Base-by-base conservation (phyloP, 2,888 invertebrate species). In the Xylophagus ater region DNA sequence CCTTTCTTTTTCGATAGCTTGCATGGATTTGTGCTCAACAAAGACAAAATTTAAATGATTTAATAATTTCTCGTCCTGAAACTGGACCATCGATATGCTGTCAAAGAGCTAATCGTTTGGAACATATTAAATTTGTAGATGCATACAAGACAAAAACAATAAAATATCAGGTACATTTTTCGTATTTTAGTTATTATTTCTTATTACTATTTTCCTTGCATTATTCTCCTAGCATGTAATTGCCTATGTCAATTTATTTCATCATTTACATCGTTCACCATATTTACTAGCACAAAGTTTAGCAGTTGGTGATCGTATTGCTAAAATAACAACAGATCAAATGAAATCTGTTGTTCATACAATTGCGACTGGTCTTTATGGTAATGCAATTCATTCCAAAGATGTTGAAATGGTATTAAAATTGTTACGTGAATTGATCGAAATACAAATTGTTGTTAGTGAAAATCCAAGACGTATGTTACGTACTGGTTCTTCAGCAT, bases 1-100 rank as follows among this genome's bases (percentile, higher is more conserved):
- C 20, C 18, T 12, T 34, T 32, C 48, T 32, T 34, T 44, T 42
- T 50, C 53, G 26, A 37, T 79, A 85, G 62, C 73, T 80, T 43
- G 82, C 89, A 23, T 94, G 92, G 87, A 76, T 90, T 44, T 83
- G 85, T 45, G 78, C 84, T 3, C 86, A 88, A 62, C 90, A 92
- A 64, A 74, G 84, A 48, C 76, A 84, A 47, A 85, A 84, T 60
- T 69, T 87, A 18, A 81, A 84, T 48, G 75, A 78, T 51, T 65
- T 89, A 51, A 76, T 86, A 46, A 71, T 81, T 26, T 74, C 85
- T 32, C 71, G 79, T 47, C 76, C 80, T 35, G 85, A 86, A 53
- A 74, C 78, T 34, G 79, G 84, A 17, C 82, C 87, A 3, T 73
- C 81, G 14, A 72, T 75, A 17, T 86, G 84, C 51, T 86, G 84